Conservation (phyloP, 2,888 invertebrate genomes). For the Protonemura montana region DNA sequence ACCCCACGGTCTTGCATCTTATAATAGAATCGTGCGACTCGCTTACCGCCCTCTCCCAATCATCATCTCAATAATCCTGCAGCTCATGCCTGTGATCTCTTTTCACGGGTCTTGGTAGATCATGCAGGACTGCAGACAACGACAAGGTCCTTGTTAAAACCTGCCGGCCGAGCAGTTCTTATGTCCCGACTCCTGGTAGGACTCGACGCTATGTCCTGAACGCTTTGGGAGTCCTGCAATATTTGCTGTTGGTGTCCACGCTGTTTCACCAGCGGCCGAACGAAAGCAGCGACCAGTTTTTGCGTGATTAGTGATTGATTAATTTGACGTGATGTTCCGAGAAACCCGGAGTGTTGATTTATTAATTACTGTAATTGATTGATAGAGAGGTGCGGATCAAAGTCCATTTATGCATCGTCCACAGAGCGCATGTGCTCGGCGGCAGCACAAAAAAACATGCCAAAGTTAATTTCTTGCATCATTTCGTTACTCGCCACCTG, state of each 20-base stretch:
- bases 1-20: too few relatives aligned
- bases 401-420: not conserved
- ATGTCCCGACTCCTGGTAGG: not conserved
- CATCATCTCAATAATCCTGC: not conserved
- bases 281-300: not conserved
- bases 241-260: not conserved
- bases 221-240: not conserved
- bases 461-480: not conserved
- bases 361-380: constrained; percentile 40
- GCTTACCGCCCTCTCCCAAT: too few relatives aligned
- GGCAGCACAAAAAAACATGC: not conserved
- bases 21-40: too few relatives aligned
- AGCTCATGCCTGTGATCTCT: not conserved
- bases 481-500: not conserved
- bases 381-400: constrained; percentile 14
- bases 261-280: not conserved
- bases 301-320: constrained; percentile 28
- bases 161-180: not conserved
- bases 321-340: constrained; percentile 33
- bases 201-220: not conserved
- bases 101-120: not conserved
- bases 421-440: not conserved
- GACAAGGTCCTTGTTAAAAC: not conserved
- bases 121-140: too few relatives aligned
- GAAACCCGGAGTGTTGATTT: constrained; percentile 16